Percentiles rank a stretch among this genome's conserved stretches.
These are phyloP conservation scores for Phyllopteryx taeniolatus DNA, from an alignment of 2,113 vertebrate species.

Conservation along the genomic window DNA sequence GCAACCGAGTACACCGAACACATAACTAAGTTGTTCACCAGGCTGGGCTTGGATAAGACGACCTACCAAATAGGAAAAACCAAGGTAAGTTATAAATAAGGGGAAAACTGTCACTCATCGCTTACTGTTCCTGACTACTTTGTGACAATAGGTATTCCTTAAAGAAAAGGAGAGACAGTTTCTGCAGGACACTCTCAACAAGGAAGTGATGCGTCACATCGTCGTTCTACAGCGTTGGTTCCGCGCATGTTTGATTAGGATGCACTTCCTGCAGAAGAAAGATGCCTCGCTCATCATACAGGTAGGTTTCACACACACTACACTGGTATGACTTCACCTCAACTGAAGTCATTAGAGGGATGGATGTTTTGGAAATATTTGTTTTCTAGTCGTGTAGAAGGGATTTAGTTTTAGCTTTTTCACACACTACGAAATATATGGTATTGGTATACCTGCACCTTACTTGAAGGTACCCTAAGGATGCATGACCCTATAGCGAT, in stretches of 20 bases:
- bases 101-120: too few relatives aligned
- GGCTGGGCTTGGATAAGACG: slow-evolving; percentile 71
- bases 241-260: slow-evolving; percentile 78
- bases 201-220: slow-evolving; percentile 82
- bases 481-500: too few relatives aligned
- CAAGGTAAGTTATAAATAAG: slow-evolving; percentile 73
- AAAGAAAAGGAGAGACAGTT: slow-evolving; percentile 81
- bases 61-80: slow-evolving; percentile 90
- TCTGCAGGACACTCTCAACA: slow-evolving; percentile 83
- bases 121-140: background rate
- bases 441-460: too few relatives aligned
- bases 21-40: slow-evolving; percentile 80
- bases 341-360: too few relatives aligned
- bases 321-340: background rate
- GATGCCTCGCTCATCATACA: slow-evolving; percentile 79
- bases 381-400: too few relatives aligned
- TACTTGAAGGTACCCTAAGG: too few relatives aligned
- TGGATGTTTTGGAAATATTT: too few relatives aligned
- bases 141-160: slow-evolving; percentile 82
- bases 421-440: too few relatives aligned
- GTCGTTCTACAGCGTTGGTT: slow-evolving; percentile 89
- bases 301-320: slow-evolving; percentile 56
- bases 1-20: slow-evolving; percentile 71
- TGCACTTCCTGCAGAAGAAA: slow-evolving; percentile 76
- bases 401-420: too few relatives aligned